phyloP scores from a whole-genome alignment of 2,113 vertebrate species.

The Piaya cayana region DNA sequence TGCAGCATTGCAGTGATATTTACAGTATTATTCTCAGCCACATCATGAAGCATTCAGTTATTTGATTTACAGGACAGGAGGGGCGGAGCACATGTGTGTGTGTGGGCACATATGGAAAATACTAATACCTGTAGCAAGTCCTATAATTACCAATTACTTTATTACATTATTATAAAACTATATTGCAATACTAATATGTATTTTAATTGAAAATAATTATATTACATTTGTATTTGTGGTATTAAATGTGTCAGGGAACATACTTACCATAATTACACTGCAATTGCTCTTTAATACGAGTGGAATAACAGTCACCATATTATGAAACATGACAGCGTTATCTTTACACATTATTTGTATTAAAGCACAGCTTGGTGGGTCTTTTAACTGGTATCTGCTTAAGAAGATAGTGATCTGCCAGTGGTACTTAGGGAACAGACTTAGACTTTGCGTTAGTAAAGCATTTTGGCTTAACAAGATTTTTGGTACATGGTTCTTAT shows the following conservation, averaged over 20 bases:
- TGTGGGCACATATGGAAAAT: not conserved
- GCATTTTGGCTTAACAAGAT: not conserved
- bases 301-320: slow-evolving; percentile 49
- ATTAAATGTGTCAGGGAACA: slow-evolving; percentile 47
- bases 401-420: not conserved
- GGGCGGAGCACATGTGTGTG: not conserved
- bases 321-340: slow-evolving; percentile 25
- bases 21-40: not conserved
- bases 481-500: not conserved
- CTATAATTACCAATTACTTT: not conserved
- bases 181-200: slow-evolving; percentile 25
- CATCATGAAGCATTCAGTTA: not conserved
- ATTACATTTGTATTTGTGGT: slow-evolving; percentile 52
- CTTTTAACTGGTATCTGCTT: not conserved
- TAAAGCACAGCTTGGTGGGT: not conserved
- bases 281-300: slow-evolving; percentile 50
- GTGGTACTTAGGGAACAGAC: not conserved
- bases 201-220: slow-evolving; percentile 4
- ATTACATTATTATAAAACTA: not conserved
- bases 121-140: not conserved
- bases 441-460: not conserved
- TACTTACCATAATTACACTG: slow-evolving; percentile 54
- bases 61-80: not conserved
- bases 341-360: slow-evolving; percentile 13
- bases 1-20: not conserved